Evolutionary conservation across 2,113 vertebrate species (phyloP).

Genomic region (Spilogale gracilis): DNA sequence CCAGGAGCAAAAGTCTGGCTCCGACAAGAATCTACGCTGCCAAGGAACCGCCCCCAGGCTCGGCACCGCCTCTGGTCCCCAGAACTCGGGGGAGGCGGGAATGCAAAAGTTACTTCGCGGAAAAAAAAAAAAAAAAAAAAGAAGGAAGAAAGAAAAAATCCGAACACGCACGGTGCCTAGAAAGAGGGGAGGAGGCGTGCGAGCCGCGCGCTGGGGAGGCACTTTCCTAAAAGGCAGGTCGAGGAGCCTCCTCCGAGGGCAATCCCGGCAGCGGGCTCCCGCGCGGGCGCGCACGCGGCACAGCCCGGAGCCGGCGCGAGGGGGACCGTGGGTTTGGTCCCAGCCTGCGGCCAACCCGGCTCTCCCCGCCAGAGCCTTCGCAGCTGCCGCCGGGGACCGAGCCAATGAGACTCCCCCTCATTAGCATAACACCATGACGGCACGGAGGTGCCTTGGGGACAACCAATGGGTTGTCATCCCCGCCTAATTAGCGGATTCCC

Average conservation of each 20-base stretch:
- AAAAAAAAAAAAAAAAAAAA: neutral
- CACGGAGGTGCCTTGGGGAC: slow-evolving; percentile 52
- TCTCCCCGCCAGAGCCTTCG: slow-evolving; percentile 21
- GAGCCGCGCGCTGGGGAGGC: neutral
- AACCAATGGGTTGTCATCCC: slow-evolving; percentile 52
- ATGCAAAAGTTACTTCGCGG: slow-evolving; percentile 77
- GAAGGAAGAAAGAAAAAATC: neutral
- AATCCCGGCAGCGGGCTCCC: neutral
- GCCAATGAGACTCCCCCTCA: slow-evolving; percentile 74
- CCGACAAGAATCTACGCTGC: neutral
- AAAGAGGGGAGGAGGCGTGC: neutral
- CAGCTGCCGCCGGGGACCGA: slow-evolving; percentile 37
- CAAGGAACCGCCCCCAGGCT: slow-evolving; percentile 77
- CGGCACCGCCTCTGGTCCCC: slow-evolving; percentile 74
- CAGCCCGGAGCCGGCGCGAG: neutral
- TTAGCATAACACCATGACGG: slow-evolving; percentile 75
- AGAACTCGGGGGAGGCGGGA: slow-evolving; percentile 64
- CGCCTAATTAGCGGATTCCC: neutral
- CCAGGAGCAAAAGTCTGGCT: slow-evolving; percentile 81
- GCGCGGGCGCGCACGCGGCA: neutral
- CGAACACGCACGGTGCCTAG: neutral
- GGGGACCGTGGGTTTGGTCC: neutral
- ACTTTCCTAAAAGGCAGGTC: neutral
- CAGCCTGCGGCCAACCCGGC: neutral
- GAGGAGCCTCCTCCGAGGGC: neutral